Percentiles rank a stretch among this genome's conserved stretches.
These are phyloP conservation scores for Pelmatolapia mariae DNA, from an alignment of 2,113 vertebrate species.

Conservation along the genomic window DNA sequence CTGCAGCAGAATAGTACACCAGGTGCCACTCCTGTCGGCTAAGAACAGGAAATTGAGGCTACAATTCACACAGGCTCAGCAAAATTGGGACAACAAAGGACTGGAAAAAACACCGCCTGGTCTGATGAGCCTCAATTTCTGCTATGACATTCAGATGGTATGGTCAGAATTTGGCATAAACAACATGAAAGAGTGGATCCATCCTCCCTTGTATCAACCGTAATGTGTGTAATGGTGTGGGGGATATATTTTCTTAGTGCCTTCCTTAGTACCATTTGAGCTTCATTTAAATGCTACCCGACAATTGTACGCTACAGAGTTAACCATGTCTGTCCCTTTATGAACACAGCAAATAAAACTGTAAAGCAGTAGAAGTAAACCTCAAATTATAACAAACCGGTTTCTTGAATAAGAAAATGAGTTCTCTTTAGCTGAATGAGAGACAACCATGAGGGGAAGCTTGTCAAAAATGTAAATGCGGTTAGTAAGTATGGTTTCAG, in stretches of 20 bases:
- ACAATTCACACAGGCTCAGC: background rate
- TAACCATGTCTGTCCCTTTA: background rate
- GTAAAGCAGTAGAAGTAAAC: background rate
- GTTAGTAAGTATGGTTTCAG: background rate
- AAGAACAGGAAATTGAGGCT: background rate
- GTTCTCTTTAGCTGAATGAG: background rate
- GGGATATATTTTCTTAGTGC: background rate
- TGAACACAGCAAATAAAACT: background rate
- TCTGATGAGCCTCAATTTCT: background rate
- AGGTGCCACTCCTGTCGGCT: background rate
- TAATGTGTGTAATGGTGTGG: background rate
- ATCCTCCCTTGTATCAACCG: background rate
- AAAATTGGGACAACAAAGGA: background rate
- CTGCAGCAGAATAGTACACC: background rate
- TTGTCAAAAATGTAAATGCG: background rate
- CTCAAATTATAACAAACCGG: background rate
- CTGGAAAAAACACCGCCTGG: background rate
- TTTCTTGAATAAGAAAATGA: background rate
- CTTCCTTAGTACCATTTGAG: background rate
- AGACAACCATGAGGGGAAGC: background rate
- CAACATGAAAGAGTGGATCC: background rate
- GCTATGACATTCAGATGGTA: background rate
- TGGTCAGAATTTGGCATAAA: background rate
- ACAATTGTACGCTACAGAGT: background rate
- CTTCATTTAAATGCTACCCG: background rate